Percentiles rank a stretch among this genome's conserved stretches.
Conservation (phyloP, 2,113 vertebrate species). For the Cryptomyrus ogoouensis region DNA sequence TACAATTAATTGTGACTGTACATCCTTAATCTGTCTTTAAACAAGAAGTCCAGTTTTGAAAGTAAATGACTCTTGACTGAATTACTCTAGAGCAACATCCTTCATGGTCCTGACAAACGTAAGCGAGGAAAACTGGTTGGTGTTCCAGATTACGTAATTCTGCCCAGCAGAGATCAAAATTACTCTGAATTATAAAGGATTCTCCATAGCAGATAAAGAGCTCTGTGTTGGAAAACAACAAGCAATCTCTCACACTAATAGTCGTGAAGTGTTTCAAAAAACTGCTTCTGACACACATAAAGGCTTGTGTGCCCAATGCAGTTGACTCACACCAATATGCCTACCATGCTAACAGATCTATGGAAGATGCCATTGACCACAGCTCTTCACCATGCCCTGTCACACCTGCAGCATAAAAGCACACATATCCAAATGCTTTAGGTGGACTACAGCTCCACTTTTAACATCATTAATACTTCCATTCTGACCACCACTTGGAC, state of each 20-base stretch:
- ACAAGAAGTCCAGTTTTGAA: not conserved
- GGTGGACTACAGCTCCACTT: no score
- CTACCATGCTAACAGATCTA: not conserved
- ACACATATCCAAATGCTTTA: no score
- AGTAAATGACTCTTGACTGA: not conserved
- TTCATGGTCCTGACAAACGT: not conserved
- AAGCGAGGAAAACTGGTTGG: not conserved
- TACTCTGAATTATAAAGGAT: not conserved
- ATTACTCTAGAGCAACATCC: not conserved
- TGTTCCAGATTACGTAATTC: not conserved
- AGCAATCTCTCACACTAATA: not conserved
- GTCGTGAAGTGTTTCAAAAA: not conserved
- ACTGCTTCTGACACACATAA: not conserved
- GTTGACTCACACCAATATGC: not conserved
- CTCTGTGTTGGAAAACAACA: not conserved
- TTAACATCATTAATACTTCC: no score
- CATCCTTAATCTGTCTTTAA: not conserved
- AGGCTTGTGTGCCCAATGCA: not conserved
- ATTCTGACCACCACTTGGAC: no score
- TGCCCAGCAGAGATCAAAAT: not conserved
- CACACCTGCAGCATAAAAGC: no score
- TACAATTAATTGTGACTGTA: not conserved
- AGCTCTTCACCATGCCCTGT: not conserved
- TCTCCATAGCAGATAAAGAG: not conserved
- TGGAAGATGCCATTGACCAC: not conserved